A percentile compares a stretch with the other conserved stretches of the same genome.
Evolutionary conservation across 2,888 invertebrate genomes (phyloP).

Genomic region (Eilema sororculum): DNA sequence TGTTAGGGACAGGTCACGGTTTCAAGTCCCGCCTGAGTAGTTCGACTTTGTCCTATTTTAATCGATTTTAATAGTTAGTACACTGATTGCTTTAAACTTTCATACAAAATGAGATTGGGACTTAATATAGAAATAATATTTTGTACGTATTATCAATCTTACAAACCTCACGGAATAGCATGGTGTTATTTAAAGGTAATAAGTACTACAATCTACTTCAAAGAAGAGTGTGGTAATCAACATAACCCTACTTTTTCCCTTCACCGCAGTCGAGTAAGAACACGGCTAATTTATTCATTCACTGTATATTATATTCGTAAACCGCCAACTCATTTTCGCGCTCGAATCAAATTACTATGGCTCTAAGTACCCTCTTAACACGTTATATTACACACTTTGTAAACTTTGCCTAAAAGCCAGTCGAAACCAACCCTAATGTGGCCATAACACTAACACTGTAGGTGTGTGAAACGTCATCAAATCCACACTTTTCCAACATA

Average conservation of each 20-base stretch:
- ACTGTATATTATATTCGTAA: neutral
- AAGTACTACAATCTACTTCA: too few relatives aligned
- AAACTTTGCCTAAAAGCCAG: conserved; percentile 7
- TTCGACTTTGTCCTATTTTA: too few relatives aligned
- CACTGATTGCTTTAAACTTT: too few relatives aligned
- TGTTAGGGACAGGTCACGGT: too few relatives aligned
- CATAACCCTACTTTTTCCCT: neutral
- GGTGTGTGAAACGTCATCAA: conserved; percentile 8
- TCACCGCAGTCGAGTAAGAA: neutral
- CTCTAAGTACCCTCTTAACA: conserved; percentile 4
- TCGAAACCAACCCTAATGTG: conserved; percentile 5
- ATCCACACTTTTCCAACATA: conserved; percentile 14
- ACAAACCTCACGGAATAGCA: too few relatives aligned
- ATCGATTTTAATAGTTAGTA: too few relatives aligned
- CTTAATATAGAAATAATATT: too few relatives aligned
- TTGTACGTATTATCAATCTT: too few relatives aligned
- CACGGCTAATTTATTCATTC: neutral
- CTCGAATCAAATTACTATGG: neutral
- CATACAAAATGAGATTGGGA: too few relatives aligned
- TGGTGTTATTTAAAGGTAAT: too few relatives aligned
- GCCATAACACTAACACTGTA: neutral
- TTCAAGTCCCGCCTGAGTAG: too few relatives aligned
- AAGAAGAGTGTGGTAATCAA: too few relatives aligned
- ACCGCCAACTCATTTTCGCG: neutral
- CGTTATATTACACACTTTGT: neutral